These are phyloP conservation scores for Trididemnum nubilum DNA, from an alignment of 23 tunicate species.

Conservation along the genomic window DNA sequence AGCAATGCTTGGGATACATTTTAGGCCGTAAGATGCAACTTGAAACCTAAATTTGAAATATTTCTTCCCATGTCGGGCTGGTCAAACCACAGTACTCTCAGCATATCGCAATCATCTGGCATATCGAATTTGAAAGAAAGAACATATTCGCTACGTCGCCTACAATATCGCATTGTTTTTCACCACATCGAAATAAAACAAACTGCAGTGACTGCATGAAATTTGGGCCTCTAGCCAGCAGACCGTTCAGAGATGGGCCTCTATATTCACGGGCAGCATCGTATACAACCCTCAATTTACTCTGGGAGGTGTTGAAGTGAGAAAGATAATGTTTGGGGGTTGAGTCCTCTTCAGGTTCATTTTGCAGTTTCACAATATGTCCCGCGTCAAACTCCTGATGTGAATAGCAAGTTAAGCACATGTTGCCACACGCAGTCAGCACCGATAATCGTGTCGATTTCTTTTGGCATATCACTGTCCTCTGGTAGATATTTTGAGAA, in stretches of 20 bases:
- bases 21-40: background rate
- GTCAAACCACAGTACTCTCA: slow-evolving; percentile 6
- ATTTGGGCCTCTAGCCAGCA: slow-evolving; percentile 6
- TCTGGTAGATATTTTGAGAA: slow-evolving; percentile 5
- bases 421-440: background rate
- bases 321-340: background rate
- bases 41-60: background rate
- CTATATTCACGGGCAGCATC: slow-evolving; percentile 6
- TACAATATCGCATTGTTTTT: background rate
- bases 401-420: background rate
- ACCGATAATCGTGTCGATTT: background rate
- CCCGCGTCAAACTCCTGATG: background rate
- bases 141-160: slow-evolving; percentile 7
- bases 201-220: slow-evolving; percentile 3
- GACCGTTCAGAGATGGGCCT: background rate
- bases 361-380: background rate
- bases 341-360: background rate
- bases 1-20: background rate
- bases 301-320: slow-evolving; percentile 10
- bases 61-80: background rate
- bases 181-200: slow-evolving; percentile 7
- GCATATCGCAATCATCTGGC: background rate
- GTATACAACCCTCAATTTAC: slow-evolving; percentile 8
- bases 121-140: background rate
- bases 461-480: background rate